These are phyloP conservation scores for Empidonax alnorum DNA, from an alignment of 2,113 vertebrate species.

Conservation along the genomic window DNA sequence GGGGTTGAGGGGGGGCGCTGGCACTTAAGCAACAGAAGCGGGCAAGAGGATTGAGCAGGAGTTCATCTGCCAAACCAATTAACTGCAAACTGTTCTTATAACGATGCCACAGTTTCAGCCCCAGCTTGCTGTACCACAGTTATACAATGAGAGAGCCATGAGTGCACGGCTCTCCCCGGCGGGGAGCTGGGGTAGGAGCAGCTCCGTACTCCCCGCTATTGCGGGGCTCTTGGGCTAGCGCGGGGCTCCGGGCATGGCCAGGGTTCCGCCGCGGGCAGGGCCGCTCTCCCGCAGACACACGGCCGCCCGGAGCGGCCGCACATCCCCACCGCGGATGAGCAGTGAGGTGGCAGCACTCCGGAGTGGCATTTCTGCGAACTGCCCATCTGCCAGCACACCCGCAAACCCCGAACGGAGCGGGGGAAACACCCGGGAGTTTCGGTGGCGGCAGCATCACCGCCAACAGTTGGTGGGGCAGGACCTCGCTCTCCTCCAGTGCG, in stretches of 20 bases:
- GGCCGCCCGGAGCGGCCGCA: background rate
- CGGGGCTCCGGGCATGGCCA: background rate
- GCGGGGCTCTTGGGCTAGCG: background rate
- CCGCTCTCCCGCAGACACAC: background rate
- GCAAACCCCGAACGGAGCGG: fast-evolving
- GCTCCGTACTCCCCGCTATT: background rate
- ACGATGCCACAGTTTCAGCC: conserved; percentile 7
- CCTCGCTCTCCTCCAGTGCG: background rate
- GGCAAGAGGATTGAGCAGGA: conserved; percentile 32
- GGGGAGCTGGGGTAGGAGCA: background rate
- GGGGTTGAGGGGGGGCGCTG: background rate
- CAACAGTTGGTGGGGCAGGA: background rate
- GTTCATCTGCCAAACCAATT: conserved; percentile 56
- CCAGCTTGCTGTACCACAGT: background rate
- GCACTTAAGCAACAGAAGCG: conserved; percentile 13
- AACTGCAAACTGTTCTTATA: conserved; percentile 13
- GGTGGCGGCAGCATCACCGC: background rate
- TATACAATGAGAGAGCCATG: background rate
- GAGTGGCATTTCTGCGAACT: background rate
- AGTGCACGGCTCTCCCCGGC: background rate
- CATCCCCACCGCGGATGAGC: background rate
- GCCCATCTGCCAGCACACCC: background rate
- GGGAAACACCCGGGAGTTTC: background rate
- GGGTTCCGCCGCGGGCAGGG: background rate
- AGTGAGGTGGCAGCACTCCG: background rate